Conservation (phyloP, 2,113 vertebrate species). For the Chinchilla lanigera region DNA sequence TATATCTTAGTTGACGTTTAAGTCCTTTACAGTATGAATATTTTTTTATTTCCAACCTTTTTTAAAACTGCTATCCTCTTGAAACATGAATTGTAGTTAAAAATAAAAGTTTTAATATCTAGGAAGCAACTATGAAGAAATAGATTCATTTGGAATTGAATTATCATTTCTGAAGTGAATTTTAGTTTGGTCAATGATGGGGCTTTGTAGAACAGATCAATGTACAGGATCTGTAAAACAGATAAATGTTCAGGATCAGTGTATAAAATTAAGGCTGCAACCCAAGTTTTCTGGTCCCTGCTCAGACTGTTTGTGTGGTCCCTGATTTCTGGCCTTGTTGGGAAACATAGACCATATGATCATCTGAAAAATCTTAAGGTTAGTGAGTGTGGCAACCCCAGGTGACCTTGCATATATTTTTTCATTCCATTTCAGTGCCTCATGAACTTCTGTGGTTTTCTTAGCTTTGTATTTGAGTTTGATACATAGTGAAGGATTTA, state of each 20-base stretch:
- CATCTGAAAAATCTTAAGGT: background rate
- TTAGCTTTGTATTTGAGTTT: slow-evolving; percentile 7
- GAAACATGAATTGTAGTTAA: background rate
- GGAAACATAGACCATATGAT: background rate
- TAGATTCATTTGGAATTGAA: slow-evolving; percentile 19
- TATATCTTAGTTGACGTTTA: slow-evolving; percentile 34
- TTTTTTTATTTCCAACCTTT: slow-evolving; percentile 48
- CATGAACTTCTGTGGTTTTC: background rate
- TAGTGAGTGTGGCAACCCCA: background rate
- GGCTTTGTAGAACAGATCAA: background rate
- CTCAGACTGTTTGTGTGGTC: background rate
- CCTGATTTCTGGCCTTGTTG: background rate
- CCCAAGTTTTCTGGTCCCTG: background rate
- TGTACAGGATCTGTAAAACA: background rate
- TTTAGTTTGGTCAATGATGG: slow-evolving; percentile 1
- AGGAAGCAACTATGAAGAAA: background rate
- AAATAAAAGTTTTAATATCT: slow-evolving; percentile 34
- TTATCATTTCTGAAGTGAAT: slow-evolving; percentile 39
- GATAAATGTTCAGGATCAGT: background rate
- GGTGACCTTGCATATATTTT: background rate
- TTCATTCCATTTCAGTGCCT: background rate
- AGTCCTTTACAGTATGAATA: background rate
- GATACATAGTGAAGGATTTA: background rate
- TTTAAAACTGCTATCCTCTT: background rate
- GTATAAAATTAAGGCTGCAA: background rate